Conservation (phyloP, 1,140 invertebrate species). For the Rhopalosiphum padi region DNA sequence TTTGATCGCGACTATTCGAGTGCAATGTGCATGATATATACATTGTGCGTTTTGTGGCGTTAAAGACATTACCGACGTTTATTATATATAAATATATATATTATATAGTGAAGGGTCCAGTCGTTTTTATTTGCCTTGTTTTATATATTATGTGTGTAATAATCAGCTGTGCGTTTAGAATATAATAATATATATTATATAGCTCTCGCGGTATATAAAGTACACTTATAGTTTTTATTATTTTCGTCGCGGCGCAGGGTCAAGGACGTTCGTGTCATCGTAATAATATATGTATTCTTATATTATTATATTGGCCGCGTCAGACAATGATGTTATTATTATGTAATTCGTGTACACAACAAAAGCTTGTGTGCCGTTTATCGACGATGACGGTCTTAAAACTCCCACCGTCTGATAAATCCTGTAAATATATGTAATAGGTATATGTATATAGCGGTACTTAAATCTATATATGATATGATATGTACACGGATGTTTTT, state of each 20-base stretch:
- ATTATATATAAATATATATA: not conserved
- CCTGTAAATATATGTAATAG: too few species aligned
- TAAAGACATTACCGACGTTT: not conserved
- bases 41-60: not conserved
- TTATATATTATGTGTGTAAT: not conserved
- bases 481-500: too few species aligned
- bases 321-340: not conserved
- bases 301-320: not conserved
- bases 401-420: not conserved
- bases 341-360: not conserved
- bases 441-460: too few species aligned
- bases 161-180: not conserved
- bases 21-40: not conserved
- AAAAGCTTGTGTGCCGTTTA: not conserved
- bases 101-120: not conserved
- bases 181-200: constrained; percentile 32
- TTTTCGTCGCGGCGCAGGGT: not conserved
- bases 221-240: constrained; percentile 18
- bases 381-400: too few species aligned
- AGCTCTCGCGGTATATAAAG: not conserved
- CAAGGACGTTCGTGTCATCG: constrained; percentile 3
- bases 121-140: constrained; percentile 33
- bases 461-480: too few species aligned
- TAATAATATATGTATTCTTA: not conserved
- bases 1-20: not conserved